Base-by-base conservation (phyloP, 1,140 invertebrate genomes). In the Listronotus oregonensis region DNA sequence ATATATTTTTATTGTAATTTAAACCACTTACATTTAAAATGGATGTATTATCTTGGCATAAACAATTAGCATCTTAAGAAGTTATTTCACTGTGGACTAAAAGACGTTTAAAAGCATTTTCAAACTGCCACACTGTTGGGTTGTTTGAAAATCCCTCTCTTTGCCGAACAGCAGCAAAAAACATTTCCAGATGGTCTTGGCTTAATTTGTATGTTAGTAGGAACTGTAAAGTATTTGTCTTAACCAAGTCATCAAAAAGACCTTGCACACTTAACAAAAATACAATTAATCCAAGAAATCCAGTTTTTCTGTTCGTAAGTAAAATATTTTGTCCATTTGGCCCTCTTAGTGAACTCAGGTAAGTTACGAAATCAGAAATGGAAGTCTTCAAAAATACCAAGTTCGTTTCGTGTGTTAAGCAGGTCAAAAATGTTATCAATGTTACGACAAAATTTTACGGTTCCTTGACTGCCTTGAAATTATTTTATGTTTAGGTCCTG, bases 11-110 rank as follows among this genome's bases (percentile, higher is more conserved):
- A n/a, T n/a, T n/a, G n/a, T n/a, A n/a, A n/a, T n/a, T n/a, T n/a
- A n/a, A n/a, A n/a, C n/a, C n/a, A n/a, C n/a, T n/a, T n/a, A 47
- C 15, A 47, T 47, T 47, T 3, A 47, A 14, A 14, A 47, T 47
- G n/a, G 11, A 5, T 2, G 44, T 21, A 9, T 47, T 4, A 17
- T 21, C 44, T 47, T 47, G 44, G 1, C 2, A 3, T 14, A 47
- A 47, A 47, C 44, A 47, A 4, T 14, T 47, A 1, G 44, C 44
- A 15, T 47, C 44, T 14, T 3, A 12, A 9, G 44, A 47, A 3
- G 17, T 47, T 14, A 47, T 47, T 14, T 47, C 44, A 10, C 2
- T 15, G 9, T 47, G 44, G 2, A 47, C 44, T 3, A 47, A 4
- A 3, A 47, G 3, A 3, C 44, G 1, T 5, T 27, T 27, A 27